These are phyloP conservation scores for Caerostris darwini DNA, from an alignment of 1,140 invertebrate genomes.

Conservation along the genomic window DNA sequence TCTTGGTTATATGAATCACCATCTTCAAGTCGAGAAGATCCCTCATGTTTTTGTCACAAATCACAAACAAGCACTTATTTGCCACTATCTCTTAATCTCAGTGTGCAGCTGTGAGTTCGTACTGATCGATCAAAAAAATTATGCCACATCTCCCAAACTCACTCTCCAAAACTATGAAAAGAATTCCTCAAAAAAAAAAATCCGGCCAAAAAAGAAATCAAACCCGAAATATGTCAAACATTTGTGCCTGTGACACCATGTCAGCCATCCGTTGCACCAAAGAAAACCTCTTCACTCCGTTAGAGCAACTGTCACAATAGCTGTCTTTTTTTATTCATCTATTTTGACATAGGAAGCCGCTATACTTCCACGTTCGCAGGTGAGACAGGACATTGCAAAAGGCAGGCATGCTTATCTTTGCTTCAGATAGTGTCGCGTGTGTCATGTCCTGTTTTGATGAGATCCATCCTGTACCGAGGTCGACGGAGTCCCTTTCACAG, in stretches of 20 bases:
- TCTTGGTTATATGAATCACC: no score
- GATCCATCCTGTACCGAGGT: not conserved
- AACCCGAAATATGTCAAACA: conserved; percentile 18
- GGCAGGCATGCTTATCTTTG: conserved; percentile 26
- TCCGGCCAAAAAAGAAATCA: not conserved
- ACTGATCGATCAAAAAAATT: not conserved
- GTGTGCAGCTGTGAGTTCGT: no score
- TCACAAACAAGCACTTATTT: no score
- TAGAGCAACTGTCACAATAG: conserved; percentile 2
- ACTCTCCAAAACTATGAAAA: not conserved
- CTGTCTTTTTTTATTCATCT: not conserved
- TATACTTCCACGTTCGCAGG: not conserved
- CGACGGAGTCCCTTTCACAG: not conserved
- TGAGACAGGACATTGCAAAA: not conserved
- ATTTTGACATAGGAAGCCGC: not conserved
- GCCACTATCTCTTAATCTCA: no score
- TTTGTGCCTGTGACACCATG: conserved; percentile 32
- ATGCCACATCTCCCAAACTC: not conserved
- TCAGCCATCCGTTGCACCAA: not conserved
- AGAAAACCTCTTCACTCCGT: not conserved
- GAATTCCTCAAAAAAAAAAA: not conserved
- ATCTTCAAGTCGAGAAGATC: no score
- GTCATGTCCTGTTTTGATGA: conserved; percentile 34
- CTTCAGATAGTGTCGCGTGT: not conserved
- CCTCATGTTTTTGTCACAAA: no score